Evolutionary conservation across 1,140 invertebrate genomes (phyloP), one percentile per base, ranked within the genome.

Genomic region (Euschistus heros): DNA sequence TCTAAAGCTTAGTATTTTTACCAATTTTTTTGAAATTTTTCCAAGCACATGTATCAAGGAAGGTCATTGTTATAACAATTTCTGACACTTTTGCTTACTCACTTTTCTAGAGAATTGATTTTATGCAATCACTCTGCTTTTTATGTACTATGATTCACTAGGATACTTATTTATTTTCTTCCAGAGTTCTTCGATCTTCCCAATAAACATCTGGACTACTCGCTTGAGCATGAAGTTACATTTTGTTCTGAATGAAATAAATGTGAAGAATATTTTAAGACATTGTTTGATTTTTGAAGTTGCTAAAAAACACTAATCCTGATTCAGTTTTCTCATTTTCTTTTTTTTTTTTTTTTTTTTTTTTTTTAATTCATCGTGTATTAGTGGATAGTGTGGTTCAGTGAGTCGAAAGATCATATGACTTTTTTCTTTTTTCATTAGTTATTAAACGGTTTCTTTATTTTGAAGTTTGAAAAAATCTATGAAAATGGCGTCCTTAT

Each of bases 401-500:
- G 47, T 50, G 47, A 7, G n/a, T 50, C 6, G 54, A 18, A 57
- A 24, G 54, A 3, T 22, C 24, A 6, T 57, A 57, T 57, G 54
- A 57, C 54, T 57, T 22, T 57, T 52, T 24, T 24, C 18, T 17
- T 24, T 57, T 27, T 37, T 1, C 13, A 37, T 37, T 37, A 6
- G 33, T 4, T 10, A 37, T 37, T 37, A 37, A 37, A 37, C 8
- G 6, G 13, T 57, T 57, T 57, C 54, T 57, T 57, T 57, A 57
- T 24, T 20, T 57, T 57, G 54, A 24, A 22, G 54, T 57, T 27
- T 24, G 54, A 24, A 10, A 1, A 52, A 26, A 57, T 26, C 24
- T 57, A 57, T 26, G 54, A 57, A 57, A 57, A 57, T 57, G 54
- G 54, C 18, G 54, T 57, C 54, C 2, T 24, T 26, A 57, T 57